A percentile compares a stretch with the other conserved stretches of the same genome.
Conservation (phyloP, 2,888 invertebrate species). For the Acrobasis repandana region DNA sequence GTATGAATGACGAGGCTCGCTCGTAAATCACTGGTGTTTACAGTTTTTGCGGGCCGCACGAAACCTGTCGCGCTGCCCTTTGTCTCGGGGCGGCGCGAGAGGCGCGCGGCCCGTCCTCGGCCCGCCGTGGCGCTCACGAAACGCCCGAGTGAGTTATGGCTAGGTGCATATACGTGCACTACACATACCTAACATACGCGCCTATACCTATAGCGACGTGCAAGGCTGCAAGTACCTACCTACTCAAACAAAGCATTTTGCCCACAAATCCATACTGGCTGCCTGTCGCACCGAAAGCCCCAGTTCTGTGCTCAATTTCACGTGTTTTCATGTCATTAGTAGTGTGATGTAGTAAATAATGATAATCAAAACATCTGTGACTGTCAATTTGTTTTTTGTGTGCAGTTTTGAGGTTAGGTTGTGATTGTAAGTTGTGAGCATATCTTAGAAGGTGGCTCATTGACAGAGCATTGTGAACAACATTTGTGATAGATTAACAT, state of each 20-base stretch:
- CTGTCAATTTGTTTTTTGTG: slow-evolving; percentile 64
- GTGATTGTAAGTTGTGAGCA: slow-evolving; percentile 55
- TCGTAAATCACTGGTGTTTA: slow-evolving; percentile 77
- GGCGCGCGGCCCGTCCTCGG: slow-evolving; percentile 48
- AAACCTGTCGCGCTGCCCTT: slow-evolving; percentile 71
- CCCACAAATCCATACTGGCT: slow-evolving; percentile 68
- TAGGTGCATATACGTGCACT: slow-evolving; percentile 64
- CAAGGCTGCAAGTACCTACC: slow-evolving; percentile 76
- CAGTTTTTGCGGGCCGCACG: slow-evolving; percentile 70
- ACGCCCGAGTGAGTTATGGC: slow-evolving; percentile 67
- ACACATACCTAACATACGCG: slow-evolving; percentile 61
- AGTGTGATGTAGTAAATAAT: slow-evolving; percentile 60
- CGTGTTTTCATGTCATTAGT: slow-evolving; percentile 54
- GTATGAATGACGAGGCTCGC: slow-evolving; percentile 60
- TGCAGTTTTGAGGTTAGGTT: slow-evolving; percentile 77
- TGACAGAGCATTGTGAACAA: slow-evolving; percentile 31
- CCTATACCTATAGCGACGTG: slow-evolving; percentile 65
- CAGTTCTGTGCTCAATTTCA: slow-evolving; percentile 64
- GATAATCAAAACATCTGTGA: slow-evolving; percentile 71
- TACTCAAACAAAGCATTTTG: slow-evolving; percentile 80
- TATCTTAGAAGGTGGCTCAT: slow-evolving; percentile 34
- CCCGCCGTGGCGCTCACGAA: slow-evolving; percentile 54
- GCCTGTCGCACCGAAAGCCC: slow-evolving; percentile 55
- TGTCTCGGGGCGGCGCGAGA: slow-evolving; percentile 61
- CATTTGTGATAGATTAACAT: slow-evolving; percentile 22